Evolutionary conservation across 2,113 vertebrate species (phyloP).

Genomic region (Sorex fumeus): DNA sequence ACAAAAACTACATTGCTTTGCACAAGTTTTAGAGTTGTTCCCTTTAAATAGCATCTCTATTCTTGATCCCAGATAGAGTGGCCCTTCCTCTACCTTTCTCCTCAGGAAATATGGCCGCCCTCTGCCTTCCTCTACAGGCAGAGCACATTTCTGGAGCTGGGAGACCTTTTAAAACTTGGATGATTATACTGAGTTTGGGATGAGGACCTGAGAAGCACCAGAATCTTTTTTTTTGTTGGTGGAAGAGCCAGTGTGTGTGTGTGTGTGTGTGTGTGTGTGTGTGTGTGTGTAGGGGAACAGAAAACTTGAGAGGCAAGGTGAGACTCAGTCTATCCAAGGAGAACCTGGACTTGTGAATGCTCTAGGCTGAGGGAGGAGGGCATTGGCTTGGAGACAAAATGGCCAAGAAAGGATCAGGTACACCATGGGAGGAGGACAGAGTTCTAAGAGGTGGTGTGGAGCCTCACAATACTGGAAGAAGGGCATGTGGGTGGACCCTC

Average conservation of each 20-base stretch:
- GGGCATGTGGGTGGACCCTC: neutral
- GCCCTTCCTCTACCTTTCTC: neutral
- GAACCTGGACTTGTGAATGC: neutral
- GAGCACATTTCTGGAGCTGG: neutral
- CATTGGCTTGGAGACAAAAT: neutral
- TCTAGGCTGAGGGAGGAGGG: neutral
- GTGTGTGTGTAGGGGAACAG: neutral
- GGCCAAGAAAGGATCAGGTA: too few relatives aligned
- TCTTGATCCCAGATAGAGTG: neutral
- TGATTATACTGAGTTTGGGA: neutral
- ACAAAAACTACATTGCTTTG: slow-evolving; percentile 18
- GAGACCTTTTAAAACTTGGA: neutral
- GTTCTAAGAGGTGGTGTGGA: neutral
- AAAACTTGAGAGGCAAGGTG: neutral
- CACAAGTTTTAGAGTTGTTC: neutral
- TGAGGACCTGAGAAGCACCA: neutral
- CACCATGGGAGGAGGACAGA: too few relatives aligned
- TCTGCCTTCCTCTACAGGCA: neutral
- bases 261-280: too few relatives aligned
- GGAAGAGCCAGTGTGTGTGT: neutral
- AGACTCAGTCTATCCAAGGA: neutral
- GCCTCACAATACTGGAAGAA: neutral
- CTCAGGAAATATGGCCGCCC: neutral
- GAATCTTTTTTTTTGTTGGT: neutral
- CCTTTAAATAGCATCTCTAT: neutral